Base-by-base conservation (phyloP, 2,797 vertebrate species). In the Dipus sagitta region DNA sequence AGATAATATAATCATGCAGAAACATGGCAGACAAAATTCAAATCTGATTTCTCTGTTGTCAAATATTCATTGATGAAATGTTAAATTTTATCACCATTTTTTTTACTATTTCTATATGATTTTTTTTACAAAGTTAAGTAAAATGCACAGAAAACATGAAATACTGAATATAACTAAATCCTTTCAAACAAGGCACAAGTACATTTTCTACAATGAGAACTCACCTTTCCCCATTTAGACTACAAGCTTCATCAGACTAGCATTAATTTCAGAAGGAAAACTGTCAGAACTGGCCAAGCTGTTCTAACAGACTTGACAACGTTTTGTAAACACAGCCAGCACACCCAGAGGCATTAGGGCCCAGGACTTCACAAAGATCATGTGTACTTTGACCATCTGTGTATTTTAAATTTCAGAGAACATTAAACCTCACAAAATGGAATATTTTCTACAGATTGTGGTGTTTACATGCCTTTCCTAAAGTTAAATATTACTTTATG, bases 321-420 rank as follows among this genome's bases (percentile, higher is more conserved):
- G 94, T 96, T 95, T 92, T 88, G 78, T 86, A 97, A 97, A 95
- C 91, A 96, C 92, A 84, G 80, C 30, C 82, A 89, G 88, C 58
- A 77, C 12, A 86, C 77, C 75, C 92, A 71, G 74, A 94, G 88
- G 83, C 96, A 81, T 92, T 88, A 95, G 88, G 47, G 85, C 93
- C 74, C 92, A 95, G 95, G 92, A 92, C 83, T 97, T 95, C 74
- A n/a, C 88, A 92, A 96, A 97, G 93, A 95, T 96, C 86, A 75
- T 95, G 94, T 95, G 94, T 95, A 94, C 88, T 96, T 97, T 93
- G 82, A 32, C 93, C 94, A 97, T 97, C 95, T 97, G 97, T 92
- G 83, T 93, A 92, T 88, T 94, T 94, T 28, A 95, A 88, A 67
- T 84, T 94, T 93, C 77, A 64, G 42, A 88, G 76, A 91, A 93